A percentile compares a stretch with the other conserved stretches of the same genome.
Evolutionary conservation across 2,797 vertebrate species (phyloP).

Genomic region (Clarias laeviceps): DNA sequence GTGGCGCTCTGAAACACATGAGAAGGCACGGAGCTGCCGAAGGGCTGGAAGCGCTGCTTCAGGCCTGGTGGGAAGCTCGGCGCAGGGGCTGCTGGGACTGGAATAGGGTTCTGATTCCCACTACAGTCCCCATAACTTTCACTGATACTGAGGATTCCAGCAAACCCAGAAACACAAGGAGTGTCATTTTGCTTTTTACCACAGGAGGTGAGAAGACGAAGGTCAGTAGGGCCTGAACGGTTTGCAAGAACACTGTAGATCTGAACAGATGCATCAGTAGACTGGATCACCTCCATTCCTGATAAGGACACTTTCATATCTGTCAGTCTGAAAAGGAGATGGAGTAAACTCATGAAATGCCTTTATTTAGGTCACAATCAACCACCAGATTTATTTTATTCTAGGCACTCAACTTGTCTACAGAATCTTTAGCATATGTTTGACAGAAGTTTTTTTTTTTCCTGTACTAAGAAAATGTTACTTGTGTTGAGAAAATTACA

Average conservation of each 20-base stretch:
- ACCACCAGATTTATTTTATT: not conserved
- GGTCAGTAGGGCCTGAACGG: constrained; percentile 40
- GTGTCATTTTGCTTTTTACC: not conserved
- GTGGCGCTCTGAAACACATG: constrained; percentile 30
- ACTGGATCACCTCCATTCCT: constrained; percentile 69
- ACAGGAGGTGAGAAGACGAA: constrained; percentile 70
- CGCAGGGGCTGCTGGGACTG: constrained; percentile 69
- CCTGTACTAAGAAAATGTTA: not conserved
- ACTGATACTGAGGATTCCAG: constrained; percentile 74
- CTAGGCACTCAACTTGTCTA: not conserved
- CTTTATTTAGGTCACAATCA: not conserved
- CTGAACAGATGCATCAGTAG: constrained; percentile 53
- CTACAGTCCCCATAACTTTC: constrained; percentile 67
- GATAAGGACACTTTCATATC: constrained; percentile 70
- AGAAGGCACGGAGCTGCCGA: constrained; percentile 70
- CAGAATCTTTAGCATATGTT: not conserved
- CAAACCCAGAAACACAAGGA: constrained; percentile 64
- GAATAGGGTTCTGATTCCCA: constrained; percentile 57
- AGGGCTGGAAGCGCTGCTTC: constrained; percentile 81
- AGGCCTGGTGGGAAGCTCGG: constrained; percentile 76
- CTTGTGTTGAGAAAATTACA: too few relatives aligned
- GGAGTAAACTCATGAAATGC: not conserved
- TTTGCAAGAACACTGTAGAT: constrained; percentile 71
- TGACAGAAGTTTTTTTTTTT: not conserved
- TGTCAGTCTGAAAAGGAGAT: constrained; percentile 68